Conservation (phyloP, 2,888 invertebrate species). For the Caenorhabditis afra region DNA sequence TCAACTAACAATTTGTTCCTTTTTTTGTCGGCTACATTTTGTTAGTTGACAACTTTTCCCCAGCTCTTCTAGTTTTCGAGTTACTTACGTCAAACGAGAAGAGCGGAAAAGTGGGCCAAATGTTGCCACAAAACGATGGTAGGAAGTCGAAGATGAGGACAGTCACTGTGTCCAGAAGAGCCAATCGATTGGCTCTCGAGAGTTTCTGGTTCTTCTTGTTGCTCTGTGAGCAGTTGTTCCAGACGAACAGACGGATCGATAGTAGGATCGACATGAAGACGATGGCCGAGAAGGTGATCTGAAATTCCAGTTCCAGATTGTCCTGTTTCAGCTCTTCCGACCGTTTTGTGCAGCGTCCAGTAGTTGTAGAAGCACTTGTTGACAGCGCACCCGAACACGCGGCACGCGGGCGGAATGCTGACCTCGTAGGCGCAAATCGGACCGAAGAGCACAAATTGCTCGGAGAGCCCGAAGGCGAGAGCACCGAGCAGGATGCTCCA, state of each 20-base stretch:
- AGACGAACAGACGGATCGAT: background rate
- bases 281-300: conserved; percentile 1
- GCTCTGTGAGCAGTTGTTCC: background rate
- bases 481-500: background rate
- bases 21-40: too few species aligned
- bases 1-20: too few species aligned
- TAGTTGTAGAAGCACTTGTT: conserved; percentile 14
- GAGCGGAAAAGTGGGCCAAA: conserved; percentile 2
- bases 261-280: background rate
- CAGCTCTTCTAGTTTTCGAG: too few species aligned
- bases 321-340: too few species aligned
- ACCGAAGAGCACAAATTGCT: conserved; percentile 1
- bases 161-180: background rate
- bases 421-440: background rate
- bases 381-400: conserved; percentile 1
- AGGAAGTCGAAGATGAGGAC: conserved; percentile 11
- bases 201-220: background rate
- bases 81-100: conserved; percentile 11
- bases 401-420: background rate
- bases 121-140: conserved; percentile 1
- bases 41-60: too few species aligned
- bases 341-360: conserved; percentile 1
- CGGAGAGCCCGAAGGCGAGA: background rate
- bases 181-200: conserved; percentile 3
- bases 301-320: background rate